A percentile compares a stretch with the other conserved stretches of the same genome.
phyloP scores from a whole-genome alignment of 2,113 vertebrate species.

The Callaeas wilsoni region DNA sequence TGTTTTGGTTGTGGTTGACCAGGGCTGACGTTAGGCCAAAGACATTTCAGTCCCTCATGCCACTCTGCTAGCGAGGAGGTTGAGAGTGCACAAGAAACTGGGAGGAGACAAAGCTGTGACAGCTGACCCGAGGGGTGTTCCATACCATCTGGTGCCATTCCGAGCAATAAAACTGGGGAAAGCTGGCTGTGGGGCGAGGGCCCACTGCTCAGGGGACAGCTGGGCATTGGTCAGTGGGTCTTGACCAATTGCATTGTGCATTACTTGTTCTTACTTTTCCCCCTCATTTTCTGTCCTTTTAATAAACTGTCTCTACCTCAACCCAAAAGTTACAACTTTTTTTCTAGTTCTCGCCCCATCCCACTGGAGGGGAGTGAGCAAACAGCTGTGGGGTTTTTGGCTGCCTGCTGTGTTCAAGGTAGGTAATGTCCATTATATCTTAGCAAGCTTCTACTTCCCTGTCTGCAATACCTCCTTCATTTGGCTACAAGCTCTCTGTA shows the following conservation, averaged over 20 bases:
- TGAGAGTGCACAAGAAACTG: neutral
- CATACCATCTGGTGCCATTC: neutral
- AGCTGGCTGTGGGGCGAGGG: too few relatives aligned
- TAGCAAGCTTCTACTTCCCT: neutral
- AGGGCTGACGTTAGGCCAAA: neutral
- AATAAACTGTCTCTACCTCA: neutral
- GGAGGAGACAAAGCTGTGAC: neutral
- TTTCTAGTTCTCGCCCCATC: neutral
- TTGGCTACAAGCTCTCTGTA: neutral
- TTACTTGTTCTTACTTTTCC: neutral
- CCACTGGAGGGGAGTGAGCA: neutral
- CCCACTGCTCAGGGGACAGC: neutral
- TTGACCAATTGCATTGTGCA: neutral
- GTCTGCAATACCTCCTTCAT: neutral
- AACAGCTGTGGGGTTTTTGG: neutral
- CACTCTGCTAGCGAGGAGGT: accelerated
- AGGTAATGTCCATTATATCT: neutral
- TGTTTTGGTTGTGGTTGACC: neutral
- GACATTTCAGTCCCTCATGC: too few relatives aligned
- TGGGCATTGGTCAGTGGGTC: neutral
- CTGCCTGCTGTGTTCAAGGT: neutral
- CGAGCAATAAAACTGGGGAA: neutral
- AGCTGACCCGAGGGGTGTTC: neutral
- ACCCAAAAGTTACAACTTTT: neutral
- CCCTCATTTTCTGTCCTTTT: neutral